Conservation (phyloP, 2,888 invertebrate species). For the Laothoe populi region DNA sequence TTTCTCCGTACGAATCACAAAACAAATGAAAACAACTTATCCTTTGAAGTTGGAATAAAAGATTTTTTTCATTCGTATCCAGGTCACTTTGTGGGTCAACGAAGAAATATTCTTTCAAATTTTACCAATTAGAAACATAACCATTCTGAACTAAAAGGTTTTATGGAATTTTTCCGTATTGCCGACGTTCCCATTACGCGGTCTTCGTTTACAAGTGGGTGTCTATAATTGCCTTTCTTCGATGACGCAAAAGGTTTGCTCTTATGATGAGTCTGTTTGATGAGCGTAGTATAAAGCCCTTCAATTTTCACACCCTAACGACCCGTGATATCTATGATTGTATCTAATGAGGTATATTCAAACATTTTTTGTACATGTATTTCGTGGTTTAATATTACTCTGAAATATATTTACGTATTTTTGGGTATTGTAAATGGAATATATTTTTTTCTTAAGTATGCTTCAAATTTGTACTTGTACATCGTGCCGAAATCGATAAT, state of each 20-base stretch:
- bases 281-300: slow-evolving; percentile 15
- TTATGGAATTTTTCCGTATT: slow-evolving; percentile 23
- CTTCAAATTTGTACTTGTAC: too few species aligned
- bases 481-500: too few species aligned
- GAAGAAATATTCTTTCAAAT: background rate
- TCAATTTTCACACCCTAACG: slow-evolving; percentile 20
- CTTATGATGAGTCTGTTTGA: too few species aligned
- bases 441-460: too few species aligned
- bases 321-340: slow-evolving; percentile 7
- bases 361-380: background rate
- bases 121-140: slow-evolving; percentile 11
- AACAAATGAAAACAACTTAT: background rate
- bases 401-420: background rate
- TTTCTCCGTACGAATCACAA: background rate
- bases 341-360: slow-evolving; percentile 5
- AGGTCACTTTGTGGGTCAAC: background rate
- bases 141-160: background rate
- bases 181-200: slow-evolving; percentile 20
- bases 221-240: slow-evolving; percentile 30
- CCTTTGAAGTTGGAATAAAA: background rate
- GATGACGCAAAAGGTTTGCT: slow-evolving; percentile 20
- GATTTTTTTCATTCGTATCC: slow-evolving; percentile 1
- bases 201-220: slow-evolving; percentile 29
- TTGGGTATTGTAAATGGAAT: background rate
- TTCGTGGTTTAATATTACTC: background rate